Evolutionary conservation across 1,140 invertebrate genomes (phyloP), one percentile per base, ranked within the genome.

Genomic region (Drosophila rufa): DNA sequence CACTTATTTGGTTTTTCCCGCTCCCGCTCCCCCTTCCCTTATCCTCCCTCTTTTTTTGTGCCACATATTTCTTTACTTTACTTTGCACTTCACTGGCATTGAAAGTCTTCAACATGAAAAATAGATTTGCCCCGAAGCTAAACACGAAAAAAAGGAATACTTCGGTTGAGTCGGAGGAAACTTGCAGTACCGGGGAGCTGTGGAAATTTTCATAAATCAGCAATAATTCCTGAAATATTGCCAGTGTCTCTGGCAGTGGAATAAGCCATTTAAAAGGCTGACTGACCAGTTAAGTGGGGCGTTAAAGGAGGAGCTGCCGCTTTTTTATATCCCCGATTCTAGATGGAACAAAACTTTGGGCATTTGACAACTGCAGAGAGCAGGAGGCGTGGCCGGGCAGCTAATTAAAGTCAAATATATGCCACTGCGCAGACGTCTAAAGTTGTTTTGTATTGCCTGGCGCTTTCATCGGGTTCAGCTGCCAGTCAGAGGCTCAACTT

Each of bases 401-500:
- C 84, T 87, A 87, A 87, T 87, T 87, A 87, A 89, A 84, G 77
- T 45, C 67, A 47, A 89, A 89, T 89, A 81, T 87, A 78, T 62
- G 76, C 83, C 80, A 89, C 45, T 80, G 77, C 81, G 82, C 82
- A 79, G 82, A 57, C 79, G 75, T 82, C 83, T 71, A 87, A 87
- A 87, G 66, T 87, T 86, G 83, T 83, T 85, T 87, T 87, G 83
- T 80, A 82, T 77, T 73, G 65, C 70, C 58, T 53, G 48, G 76
- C 76, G 76, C 76, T 68, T 56, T 27, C 57, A 65, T 78, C 65
- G 62, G 46, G 64, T 58, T 62, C 38, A 62, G 70, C 65, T 80
- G 69, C 75, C 77, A 89, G 81, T 80, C 80, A 48, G 81, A 84
- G 70, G 79, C 81, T 75, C 78, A 89, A 90, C 82, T 84, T 90